Evolutionary conservation across 2,888 invertebrate genomes (phyloP), one percentile per base, ranked within the genome.

Genomic region (Galerucella calmariensis): DNA sequence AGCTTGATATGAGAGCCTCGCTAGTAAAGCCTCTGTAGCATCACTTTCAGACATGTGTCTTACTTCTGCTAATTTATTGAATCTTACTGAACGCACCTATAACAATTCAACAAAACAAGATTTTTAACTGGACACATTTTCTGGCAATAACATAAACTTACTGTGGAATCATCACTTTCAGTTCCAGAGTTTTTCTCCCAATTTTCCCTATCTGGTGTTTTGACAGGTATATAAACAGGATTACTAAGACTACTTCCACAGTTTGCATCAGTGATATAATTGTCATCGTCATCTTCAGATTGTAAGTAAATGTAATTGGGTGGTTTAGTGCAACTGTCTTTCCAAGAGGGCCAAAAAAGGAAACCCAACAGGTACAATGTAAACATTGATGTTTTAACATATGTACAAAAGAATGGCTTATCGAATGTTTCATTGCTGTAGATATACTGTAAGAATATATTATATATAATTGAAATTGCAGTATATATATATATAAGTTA

Each of bases 401-500:
- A 99, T 24, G 98, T 97, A 83, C 94, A 95, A 88, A 99, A 96
- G 89, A 98, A 98, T 67, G 99, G 98, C 85, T 98, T 96, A 84
- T 96, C 93, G 85, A 94, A 95, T 75, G 94, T 91, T 85, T 95
- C 94, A 88, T 96, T 93, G 83, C 90, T 90, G 86, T 96, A 96
- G 78, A 96, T 91, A 87, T 94, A 95, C 97, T 97, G 89, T 73
- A 92, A 92, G 8, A 70, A 24, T 16, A 63, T 10, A 14, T 35
- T 5, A 35, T 35, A 35, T 35, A 44, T 12, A 67, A 24, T 12
- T 48, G 48, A 12, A 48, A 14, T 48, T 20, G 20, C 20, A 20
- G 20, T 20, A 20, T 20, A 20, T 20, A 20, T 20, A 20, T 20
- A 20, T 20, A 20, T 1, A 20, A 20, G 20, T 20, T 20, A 20